Base-by-base conservation (phyloP, 2,113 vertebrate species). In the Struthio camelus region DNA sequence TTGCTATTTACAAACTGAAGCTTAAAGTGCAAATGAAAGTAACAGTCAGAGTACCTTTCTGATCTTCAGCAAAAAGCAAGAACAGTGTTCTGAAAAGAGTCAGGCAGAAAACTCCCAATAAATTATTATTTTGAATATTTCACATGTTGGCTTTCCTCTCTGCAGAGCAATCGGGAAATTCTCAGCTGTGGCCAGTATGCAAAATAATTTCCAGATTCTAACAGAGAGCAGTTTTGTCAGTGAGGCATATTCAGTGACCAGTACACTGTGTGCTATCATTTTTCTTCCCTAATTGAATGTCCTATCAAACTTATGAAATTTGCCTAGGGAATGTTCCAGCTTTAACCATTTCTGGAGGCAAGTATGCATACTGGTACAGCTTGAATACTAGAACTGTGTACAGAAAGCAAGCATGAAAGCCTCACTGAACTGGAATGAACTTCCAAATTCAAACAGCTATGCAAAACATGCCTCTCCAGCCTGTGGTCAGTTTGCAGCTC, bases 381-480 rank as follows among this genome's bases (percentile, higher is more conserved):
- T 54, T 25, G 6, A 75, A 71, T 9, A 73, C 50, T 27, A 80
- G 76, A 84, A n/a, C 59, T 30, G 85, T n/a, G 40, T 71, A 80
- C 11, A 2, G 89, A 77, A 42, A 83, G 76, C 58, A 34, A 70
- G 75, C 86, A 25, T 5, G 77, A 79, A 75, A 84, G 72, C 77
- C 85, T 78, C 82, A 25, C 56, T 86, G 90, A 92, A 94, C 77
- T 71, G 88, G 85, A 80, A 92, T 65, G 88, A 92, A 53, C 90
- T 87, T 78, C 38, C 50, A 44, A 27, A 70, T 30, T 23, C 32
- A 48, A 73, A 76, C 38, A 56, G 75, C 65, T 56, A 8, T 3
- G 72, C 2, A 2, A 50, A 78, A 46, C 13, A 5, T 18, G 48
- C 77, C 46, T 44, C 59, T 56, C 65, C 59, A 18, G 40, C 42